Percentiles rank a stretch among this genome's conserved stretches.
These are phyloP conservation scores for Allobates femoralis DNA, from an alignment of 2,797 vertebrate species.

Conservation along the genomic window DNA sequence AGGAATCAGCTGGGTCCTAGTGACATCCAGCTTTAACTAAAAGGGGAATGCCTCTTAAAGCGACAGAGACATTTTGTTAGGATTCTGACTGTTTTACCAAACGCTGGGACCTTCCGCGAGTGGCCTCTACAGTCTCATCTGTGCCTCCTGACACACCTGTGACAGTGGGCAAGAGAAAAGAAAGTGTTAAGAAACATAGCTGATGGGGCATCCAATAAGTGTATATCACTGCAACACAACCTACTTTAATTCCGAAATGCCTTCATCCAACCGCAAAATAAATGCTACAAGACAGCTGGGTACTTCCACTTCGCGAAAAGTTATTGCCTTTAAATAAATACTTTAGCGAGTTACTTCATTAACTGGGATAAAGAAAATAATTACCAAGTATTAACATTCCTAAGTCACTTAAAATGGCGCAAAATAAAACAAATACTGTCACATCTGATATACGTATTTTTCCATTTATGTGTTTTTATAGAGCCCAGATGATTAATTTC, in stretches of 20 bases:
- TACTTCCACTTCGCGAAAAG: neutral
- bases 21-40: too few relatives aligned
- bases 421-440: slow-evolving; percentile 47
- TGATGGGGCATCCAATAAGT: neutral
- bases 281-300: neutral
- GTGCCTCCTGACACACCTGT: too few relatives aligned
- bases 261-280: neutral
- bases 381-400: slow-evolving; percentile 16
- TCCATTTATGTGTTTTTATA: slow-evolving; percentile 42
- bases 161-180: neutral
- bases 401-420: slow-evolving; percentile 19
- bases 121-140: too few relatives aligned
- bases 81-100: too few relatives aligned
- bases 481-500: slow-evolving; percentile 39
- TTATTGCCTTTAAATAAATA: slow-evolving; percentile 5
- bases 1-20: too few relatives aligned
- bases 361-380: slow-evolving; percentile 7
- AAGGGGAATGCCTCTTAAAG: too few relatives aligned
- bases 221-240: neutral
- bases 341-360: slow-evolving; percentile 27
- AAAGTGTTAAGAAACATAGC: neutral
- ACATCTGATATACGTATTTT: slow-evolving; percentile 31
- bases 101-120: too few relatives aligned
- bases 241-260: neutral
- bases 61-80: too few relatives aligned